Conservation (phyloP, 2,797 vertebrate genomes). For the Tachyglossus aculeatus region DNA sequence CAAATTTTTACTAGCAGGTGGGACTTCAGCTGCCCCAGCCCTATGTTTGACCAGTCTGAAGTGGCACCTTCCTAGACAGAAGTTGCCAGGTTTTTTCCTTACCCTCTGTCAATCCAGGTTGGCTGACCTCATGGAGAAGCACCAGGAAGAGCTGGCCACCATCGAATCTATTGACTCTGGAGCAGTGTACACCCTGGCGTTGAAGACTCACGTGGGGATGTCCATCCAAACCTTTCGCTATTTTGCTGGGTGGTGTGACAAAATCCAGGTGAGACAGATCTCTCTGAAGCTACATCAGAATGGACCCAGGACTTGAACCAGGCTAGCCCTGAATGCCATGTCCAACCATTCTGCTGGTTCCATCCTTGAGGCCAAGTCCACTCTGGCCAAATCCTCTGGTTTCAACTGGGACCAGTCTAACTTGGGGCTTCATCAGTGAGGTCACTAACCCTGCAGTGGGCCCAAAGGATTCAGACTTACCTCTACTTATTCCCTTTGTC, state of each 20-base stretch:
- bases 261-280: conserved; percentile 81
- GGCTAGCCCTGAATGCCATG: neutral
- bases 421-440: too few species aligned
- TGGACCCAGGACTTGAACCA: neutral
- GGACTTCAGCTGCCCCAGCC: too few species aligned
- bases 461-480: too few species aligned
- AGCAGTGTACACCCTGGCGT: conserved; percentile 87
- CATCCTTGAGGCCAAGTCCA: too few species aligned
- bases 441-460: too few species aligned
- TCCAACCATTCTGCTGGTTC: too few species aligned
- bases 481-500: too few species aligned
- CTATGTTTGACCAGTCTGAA: too few species aligned
- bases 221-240: conserved; percentile 91
- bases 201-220: conserved; percentile 92
- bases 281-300: neutral
- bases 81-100: too few species aligned
- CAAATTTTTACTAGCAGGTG: neutral
- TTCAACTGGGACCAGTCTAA: too few species aligned
- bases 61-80: too few species aligned
- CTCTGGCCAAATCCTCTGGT: too few species aligned
- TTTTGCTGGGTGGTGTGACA: conserved; percentile 92
- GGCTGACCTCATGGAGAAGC: conserved; percentile 87
- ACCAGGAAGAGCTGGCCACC: conserved; percentile 88
- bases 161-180: conserved; percentile 87
- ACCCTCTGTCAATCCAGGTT: conserved; percentile 65